Evolutionary conservation across 2,888 invertebrate genomes (phyloP).

Genomic region (Apamea sordens): DNA sequence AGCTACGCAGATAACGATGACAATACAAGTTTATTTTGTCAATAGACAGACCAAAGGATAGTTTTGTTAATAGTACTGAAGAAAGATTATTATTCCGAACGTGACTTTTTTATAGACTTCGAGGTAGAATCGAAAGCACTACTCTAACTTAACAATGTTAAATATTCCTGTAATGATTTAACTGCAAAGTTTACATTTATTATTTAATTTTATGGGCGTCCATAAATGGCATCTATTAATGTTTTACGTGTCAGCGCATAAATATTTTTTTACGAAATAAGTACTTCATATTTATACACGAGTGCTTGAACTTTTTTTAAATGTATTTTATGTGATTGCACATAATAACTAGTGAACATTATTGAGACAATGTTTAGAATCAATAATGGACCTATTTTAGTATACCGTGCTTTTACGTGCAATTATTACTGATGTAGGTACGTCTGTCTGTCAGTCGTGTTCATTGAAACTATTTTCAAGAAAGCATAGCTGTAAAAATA

Average conservation of each 20-base stretch:
- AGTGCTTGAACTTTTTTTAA: neutral
- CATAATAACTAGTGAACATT: neutral
- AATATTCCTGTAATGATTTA: neutral
- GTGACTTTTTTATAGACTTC: neutral
- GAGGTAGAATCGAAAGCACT: neutral
- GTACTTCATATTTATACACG: neutral
- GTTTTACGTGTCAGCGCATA: slow-evolving; percentile 41
- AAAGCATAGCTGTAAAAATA: neutral
- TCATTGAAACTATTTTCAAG: neutral
- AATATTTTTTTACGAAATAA: slow-evolving; percentile 3
- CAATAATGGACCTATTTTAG: neutral
- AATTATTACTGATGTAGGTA: neutral
- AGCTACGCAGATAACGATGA: neutral
- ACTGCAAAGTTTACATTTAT: slow-evolving; percentile 8
- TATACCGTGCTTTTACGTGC: neutral
- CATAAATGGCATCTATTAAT: slow-evolving; percentile 17
- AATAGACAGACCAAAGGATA: neutral
- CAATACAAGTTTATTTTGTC: neutral
- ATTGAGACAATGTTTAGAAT: neutral
- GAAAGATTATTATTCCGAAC: neutral
- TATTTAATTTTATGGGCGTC: slow-evolving; percentile 21
- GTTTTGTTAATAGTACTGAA: neutral
- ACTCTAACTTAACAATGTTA: neutral
- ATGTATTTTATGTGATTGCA: neutral
- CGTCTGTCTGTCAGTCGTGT: neutral